These are phyloP conservation scores for Channa striata DNA, from an alignment of 2,797 vertebrate species.

Conservation along the genomic window DNA sequence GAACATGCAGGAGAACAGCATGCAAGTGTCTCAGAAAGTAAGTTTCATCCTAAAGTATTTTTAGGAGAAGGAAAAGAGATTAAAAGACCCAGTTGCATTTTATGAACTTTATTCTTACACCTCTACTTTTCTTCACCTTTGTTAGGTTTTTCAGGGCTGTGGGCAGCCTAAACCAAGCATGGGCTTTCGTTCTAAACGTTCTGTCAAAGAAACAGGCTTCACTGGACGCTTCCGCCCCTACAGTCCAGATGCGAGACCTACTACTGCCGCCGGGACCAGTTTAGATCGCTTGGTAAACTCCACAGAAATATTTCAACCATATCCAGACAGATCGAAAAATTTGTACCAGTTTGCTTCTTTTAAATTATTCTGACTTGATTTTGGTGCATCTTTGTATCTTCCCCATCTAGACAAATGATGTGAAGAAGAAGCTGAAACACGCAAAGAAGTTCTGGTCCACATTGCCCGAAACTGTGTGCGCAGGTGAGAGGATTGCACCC, in stretches of 20 bases:
- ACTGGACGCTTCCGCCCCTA: conserved; percentile 93
- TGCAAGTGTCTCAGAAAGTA: conserved; percentile 97
- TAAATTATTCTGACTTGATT: neutral
- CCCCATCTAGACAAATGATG: conserved; percentile 88
- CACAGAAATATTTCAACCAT: neutral
- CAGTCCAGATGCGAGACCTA: conserved; percentile 91
- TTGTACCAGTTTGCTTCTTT: neutral
- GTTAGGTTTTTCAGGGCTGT: conserved; percentile 96
- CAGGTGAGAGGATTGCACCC: conserved; percentile 88
- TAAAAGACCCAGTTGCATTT: neutral
- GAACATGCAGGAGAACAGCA: conserved; percentile 99
- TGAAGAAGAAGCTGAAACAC: conserved; percentile 96
- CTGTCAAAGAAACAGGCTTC: conserved; percentile 87
- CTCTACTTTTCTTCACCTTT: neutral
- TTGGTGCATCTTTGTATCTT: neutral
- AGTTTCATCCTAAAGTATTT: conserved; percentile 25
- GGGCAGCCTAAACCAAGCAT: conserved; percentile 87
- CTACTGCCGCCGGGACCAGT: conserved; percentile 95
- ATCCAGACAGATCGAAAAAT: too few species aligned
- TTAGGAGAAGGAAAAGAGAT: neutral
- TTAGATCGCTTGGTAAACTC: conserved; percentile 93
- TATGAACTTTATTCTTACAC: neutral
- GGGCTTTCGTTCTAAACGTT: conserved; percentile 85
- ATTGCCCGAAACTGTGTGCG: conserved; percentile 92
- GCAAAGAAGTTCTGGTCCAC: conserved; percentile 99